Evolutionary conservation across 2,888 invertebrate genomes (phyloP).

Genomic region (Nymphalis polychloros): DNA sequence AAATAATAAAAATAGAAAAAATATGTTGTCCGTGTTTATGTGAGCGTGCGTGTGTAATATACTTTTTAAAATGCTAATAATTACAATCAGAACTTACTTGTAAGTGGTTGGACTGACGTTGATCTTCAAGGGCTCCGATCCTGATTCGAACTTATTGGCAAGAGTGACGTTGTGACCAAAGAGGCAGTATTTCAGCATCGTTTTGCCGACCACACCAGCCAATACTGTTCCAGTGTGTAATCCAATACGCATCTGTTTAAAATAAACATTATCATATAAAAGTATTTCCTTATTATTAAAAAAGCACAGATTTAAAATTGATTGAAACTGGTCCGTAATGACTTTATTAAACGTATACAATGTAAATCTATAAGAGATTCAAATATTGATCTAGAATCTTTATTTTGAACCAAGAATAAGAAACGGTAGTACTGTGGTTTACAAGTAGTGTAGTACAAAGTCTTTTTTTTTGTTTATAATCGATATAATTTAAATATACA

Average conservation of each 20-base stretch:
- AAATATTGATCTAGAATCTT: neutral
- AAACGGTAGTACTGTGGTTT: no score
- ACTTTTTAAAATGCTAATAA: neutral
- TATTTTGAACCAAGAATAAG: neutral
- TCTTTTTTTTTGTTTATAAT: no score
- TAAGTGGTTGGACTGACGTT: constrained; percentile 97
- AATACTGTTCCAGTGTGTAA: constrained; percentile 96
- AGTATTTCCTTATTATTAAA: neutral
- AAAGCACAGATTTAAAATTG: neutral
- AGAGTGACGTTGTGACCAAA: constrained; percentile 97
- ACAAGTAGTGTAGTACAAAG: no score
- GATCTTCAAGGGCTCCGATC: constrained; percentile 93
- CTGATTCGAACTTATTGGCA: constrained; percentile 97
- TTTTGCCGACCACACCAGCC: constrained; percentile 96
- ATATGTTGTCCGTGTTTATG: no score
- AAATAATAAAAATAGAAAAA: no score
- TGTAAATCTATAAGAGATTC: neutral
- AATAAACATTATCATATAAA: constrained; percentile 18
- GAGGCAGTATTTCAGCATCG: constrained; percentile 96
- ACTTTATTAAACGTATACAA: no score
- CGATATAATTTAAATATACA: no score
- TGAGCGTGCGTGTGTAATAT: no score
- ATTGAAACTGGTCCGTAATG: no score
- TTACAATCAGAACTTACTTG: constrained; percentile 83
- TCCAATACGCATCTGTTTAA: constrained; percentile 94